These are phyloP conservation scores for Adelognathus sp. DNA, from an alignment of 2,888 invertebrate species.

Conservation along the genomic window DNA sequence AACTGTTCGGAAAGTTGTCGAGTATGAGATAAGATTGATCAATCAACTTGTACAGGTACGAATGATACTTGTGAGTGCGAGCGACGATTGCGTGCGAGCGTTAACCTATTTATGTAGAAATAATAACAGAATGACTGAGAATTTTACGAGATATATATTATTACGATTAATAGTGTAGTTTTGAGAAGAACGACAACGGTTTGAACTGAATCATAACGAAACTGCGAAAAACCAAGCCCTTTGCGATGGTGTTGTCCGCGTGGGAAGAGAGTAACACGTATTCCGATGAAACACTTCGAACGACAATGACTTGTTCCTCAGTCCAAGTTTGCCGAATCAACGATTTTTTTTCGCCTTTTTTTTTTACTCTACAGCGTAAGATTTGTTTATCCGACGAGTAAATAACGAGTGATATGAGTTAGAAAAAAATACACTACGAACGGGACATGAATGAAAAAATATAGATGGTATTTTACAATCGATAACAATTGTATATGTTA, in stretches of 20 bases:
- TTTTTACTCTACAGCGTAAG: constrained; percentile 2
- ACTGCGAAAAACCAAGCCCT: not conserved
- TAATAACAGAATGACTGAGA: constrained; percentile 16
- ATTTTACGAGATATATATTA: not conserved
- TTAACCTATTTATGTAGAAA: constrained; percentile 48
- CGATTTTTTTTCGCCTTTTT: constrained; percentile 20
- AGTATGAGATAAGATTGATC: constrained; percentile 11
- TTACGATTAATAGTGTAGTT: constrained; percentile 14
- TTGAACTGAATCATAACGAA: constrained; percentile 9
- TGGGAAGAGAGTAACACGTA: not conserved
- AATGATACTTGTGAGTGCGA: not conserved
- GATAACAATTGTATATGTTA: constrained; percentile 1
- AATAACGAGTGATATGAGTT: constrained; percentile 11
- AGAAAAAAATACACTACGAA: constrained; percentile 13
- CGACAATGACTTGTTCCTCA: not conserved
- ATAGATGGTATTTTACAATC: constrained; percentile 40
- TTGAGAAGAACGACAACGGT: not conserved
- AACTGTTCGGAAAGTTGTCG: not conserved
- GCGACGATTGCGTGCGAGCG: not conserved
- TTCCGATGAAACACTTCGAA: constrained; percentile 8
- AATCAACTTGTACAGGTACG: constrained; percentile 25
- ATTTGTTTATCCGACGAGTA: constrained; percentile 30
- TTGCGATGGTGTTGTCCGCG: not conserved
- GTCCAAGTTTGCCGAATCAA: constrained; percentile 23
- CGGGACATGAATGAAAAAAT: constrained; percentile 31